These are phyloP conservation scores for Nomia melanderi DNA, from an alignment of 1,140 invertebrate species.

Conservation along the genomic window DNA sequence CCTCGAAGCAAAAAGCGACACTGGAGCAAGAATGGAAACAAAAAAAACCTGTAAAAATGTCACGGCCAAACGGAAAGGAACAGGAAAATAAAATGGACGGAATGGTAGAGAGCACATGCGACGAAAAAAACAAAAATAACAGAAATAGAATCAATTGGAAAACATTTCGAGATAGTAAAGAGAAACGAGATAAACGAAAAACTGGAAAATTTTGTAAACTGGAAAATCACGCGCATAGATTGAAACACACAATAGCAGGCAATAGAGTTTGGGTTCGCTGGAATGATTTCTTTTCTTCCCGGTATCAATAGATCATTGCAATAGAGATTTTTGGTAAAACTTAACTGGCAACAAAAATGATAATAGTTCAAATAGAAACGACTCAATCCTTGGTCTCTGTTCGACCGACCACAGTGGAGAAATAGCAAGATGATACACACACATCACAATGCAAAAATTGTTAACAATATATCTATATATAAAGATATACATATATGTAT, in stretches of 20 bases:
- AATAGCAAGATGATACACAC: slow-evolving; percentile 54
- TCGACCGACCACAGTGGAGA: slow-evolving; percentile 38
- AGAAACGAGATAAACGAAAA: slow-evolving; percentile 26
- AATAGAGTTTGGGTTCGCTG: slow-evolving; percentile 53
- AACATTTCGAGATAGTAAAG: no score
- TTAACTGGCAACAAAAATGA: neutral
- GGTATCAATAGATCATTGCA: slow-evolving; percentile 38
- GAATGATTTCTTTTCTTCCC: slow-evolving; percentile 51
- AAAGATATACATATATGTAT: slow-evolving; percentile 66
- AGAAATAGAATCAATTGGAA: neutral
- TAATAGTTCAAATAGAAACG: neutral
- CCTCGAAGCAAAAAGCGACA: slow-evolving; percentile 56
- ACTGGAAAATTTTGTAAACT: neutral
- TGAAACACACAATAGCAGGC: slow-evolving; percentile 44
- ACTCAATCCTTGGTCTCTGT: slow-evolving; percentile 59
- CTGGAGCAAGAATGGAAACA: slow-evolving; percentile 14
- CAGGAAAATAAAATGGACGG: neutral
- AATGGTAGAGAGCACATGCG: slow-evolving; percentile 42
- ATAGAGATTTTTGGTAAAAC: slow-evolving; percentile 18
- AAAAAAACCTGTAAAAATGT: neutral
- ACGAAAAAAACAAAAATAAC: neutral
- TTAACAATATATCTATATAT: slow-evolving; percentile 64
- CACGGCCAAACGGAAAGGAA: slow-evolving; percentile 34
- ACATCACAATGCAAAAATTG: slow-evolving; percentile 15
- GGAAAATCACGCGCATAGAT: slow-evolving; percentile 41